Evolutionary conservation across 2,797 vertebrate genomes (phyloP).

Genomic region (Thalassophryne amazonica): DNA sequence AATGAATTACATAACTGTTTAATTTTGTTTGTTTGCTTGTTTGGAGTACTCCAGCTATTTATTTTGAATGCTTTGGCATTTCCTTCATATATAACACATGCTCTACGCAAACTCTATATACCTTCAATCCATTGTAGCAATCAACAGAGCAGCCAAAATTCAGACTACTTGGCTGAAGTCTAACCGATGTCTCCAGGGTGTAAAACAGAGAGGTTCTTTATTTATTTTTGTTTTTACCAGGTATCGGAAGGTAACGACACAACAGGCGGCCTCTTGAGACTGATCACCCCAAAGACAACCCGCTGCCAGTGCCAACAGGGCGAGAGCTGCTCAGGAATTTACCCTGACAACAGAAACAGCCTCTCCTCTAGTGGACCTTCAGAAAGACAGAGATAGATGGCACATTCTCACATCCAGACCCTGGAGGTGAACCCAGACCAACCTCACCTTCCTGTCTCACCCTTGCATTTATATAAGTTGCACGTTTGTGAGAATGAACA

Average conservation of each 20-base stretch:
- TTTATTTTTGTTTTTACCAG: constrained; percentile 68
- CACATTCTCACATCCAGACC: constrained; percentile 25
- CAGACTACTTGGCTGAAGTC: too few relatives aligned
- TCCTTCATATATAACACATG: too few relatives aligned
- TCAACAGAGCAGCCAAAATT: too few relatives aligned
- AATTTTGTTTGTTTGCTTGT: too few relatives aligned
- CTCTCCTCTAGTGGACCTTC: constrained; percentile 67
- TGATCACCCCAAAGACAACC: constrained; percentile 66
- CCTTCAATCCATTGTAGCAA: too few relatives aligned
- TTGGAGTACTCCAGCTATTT: too few relatives aligned
- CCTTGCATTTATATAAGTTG: too few relatives aligned
- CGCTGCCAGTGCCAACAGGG: constrained; percentile 53
- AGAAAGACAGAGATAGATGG: constrained; percentile 36
- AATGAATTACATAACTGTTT: too few relatives aligned
- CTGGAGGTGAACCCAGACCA: constrained; percentile 63
- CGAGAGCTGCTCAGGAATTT: constrained; percentile 65
- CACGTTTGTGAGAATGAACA: too few relatives aligned
- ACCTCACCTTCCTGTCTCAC: constrained; percentile 55
- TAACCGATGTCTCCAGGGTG: constrained; percentile 43
- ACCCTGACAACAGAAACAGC: constrained; percentile 72
- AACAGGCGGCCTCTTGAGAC: constrained; percentile 55
- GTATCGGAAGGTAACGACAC: constrained; percentile 48
- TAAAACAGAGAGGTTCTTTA: constrained; percentile 69
- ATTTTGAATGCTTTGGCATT: too few relatives aligned
- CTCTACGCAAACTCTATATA: too few relatives aligned